Evolutionary conservation across 2,888 invertebrate species (phyloP).

Genomic region (Cryptocephalus moraei): DNA sequence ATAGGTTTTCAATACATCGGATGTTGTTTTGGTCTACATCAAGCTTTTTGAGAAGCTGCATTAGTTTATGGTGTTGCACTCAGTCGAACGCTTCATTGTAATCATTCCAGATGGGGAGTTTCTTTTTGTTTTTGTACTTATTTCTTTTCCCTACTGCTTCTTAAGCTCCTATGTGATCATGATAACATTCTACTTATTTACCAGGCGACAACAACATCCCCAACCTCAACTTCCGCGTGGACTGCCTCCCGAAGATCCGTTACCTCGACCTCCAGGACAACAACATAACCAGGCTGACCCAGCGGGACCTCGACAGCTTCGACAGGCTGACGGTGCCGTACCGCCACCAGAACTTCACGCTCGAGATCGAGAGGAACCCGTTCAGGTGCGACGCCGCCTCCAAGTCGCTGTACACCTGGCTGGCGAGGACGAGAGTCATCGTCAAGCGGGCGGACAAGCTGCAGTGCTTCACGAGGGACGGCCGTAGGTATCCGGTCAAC

Average conservation of each 20-base stretch:
- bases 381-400: constrained; percentile 59
- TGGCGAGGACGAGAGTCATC: constrained; percentile 48
- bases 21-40: no score
- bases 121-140: no score
- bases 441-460: constrained; percentile 48
- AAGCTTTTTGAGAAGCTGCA: no score
- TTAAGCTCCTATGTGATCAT: no score
- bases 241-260: constrained; percentile 53
- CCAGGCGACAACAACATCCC: constrained; percentile 48
- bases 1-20: no score
- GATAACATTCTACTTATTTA: no score
- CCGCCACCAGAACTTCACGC: constrained; percentile 38
- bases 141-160: no score
- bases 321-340: constrained; percentile 43
- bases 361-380: constrained; percentile 58
- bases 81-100: no score
- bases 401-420: constrained; percentile 52
- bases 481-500: constrained; percentile 27
- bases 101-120: no score
- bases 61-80: no score
- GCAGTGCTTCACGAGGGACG: constrained; percentile 39
- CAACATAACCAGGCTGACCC: constrained; percentile 47
- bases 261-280: constrained; percentile 62
- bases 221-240: constrained; percentile 53
- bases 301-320: constrained; percentile 45